Percentiles rank a stretch among this genome's conserved stretches.
Evolutionary conservation across 2,888 invertebrate genomes (phyloP).

Genomic region (Lycocerus yunnanus): DNA sequence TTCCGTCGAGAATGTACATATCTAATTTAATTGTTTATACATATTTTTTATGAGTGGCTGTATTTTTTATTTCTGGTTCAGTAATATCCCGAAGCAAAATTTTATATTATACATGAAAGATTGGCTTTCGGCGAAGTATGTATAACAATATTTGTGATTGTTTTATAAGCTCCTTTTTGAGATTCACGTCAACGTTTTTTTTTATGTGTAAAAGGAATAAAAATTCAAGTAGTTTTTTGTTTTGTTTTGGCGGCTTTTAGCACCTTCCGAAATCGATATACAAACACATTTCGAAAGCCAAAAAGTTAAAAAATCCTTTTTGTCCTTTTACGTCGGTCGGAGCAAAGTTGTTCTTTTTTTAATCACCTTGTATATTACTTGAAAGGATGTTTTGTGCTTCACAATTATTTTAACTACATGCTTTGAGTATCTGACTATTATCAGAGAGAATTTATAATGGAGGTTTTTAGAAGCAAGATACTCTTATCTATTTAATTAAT

Average conservation of each 20-base stretch:
- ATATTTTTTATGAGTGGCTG: neutral
- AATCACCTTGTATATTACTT: neutral
- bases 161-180: neutral
- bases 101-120: neutral
- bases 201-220: neutral
- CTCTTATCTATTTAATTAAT: constrained; percentile 5
- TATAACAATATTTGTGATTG: neutral
- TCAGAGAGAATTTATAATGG: constrained; percentile 1
- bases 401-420: neutral
- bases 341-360: neutral
- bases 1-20: neutral
- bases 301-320: neutral
- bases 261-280: neutral
- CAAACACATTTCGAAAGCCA: neutral
- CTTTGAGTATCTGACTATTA: constrained; percentile 1
- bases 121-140: neutral
- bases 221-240: neutral
- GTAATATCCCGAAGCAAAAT: neutral
- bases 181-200: neutral
- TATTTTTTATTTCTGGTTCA: neutral
- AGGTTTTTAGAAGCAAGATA: neutral
- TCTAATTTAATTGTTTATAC: neutral
- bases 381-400: neutral
- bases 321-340: neutral
- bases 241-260: neutral